Conservation (phyloP, 2,113 vertebrate species). For the Donacobius atricapilla region DNA sequence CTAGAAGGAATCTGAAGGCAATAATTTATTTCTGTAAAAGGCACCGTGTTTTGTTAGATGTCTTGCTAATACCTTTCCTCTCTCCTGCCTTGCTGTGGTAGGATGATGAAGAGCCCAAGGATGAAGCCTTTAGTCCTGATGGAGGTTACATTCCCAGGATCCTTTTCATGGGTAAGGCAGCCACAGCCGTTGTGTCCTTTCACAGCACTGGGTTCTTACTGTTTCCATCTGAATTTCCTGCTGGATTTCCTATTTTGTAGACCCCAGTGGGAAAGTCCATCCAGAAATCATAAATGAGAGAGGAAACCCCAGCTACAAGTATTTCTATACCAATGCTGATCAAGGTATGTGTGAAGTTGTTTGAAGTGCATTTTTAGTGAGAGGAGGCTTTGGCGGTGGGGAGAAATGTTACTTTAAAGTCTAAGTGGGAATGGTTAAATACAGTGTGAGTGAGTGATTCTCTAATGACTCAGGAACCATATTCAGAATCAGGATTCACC, state of each 20-base stretch:
- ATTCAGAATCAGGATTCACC: background rate
- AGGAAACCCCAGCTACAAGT: constrained; percentile 97
- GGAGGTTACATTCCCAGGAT: constrained; percentile 98
- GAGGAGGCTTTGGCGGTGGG: background rate
- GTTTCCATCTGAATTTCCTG: background rate
- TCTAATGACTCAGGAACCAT: background rate
- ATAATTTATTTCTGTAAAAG: background rate
- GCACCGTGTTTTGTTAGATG: background rate
- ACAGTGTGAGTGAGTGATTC: background rate
- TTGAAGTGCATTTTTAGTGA: background rate
- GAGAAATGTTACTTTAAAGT: background rate
- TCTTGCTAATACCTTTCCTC: background rate
- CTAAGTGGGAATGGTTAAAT: background rate
- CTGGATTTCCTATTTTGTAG: constrained; percentile 68
- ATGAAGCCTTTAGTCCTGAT: constrained; percentile 90
- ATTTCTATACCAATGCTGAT: constrained; percentile 94
- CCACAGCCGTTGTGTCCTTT: background rate
- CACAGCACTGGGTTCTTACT: background rate
- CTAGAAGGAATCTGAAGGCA: background rate
- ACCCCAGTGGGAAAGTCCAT: constrained; percentile 89
- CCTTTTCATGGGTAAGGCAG: constrained; percentile 88
- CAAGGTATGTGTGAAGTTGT: constrained; percentile 79
- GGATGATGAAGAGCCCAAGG: constrained; percentile 97
- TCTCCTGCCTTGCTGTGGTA: constrained; percentile 43
- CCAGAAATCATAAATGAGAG: constrained; percentile 93